Evolutionary conservation across 2,888 invertebrate genomes (phyloP).

Genomic region (Allygus modestus): DNA sequence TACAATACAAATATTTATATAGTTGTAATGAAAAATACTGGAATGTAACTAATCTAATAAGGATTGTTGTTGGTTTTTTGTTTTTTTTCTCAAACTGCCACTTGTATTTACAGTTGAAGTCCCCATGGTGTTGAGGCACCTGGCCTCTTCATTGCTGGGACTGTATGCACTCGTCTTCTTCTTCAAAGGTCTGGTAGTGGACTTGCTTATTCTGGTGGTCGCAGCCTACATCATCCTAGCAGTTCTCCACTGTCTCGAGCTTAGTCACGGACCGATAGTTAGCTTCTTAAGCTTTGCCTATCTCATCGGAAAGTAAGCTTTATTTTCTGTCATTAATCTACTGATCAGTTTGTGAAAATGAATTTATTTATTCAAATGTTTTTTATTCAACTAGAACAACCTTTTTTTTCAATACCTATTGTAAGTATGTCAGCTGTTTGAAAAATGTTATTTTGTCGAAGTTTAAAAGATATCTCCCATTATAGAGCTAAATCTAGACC

Average conservation of each 20-base stretch:
- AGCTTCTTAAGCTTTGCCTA: conserved; percentile 12
- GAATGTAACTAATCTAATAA: too few relatives aligned
- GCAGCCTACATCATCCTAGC: conserved; percentile 10
- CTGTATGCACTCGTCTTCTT: conserved; percentile 25
- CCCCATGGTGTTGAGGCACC: conserved; percentile 14
- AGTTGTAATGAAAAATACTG: too few relatives aligned
- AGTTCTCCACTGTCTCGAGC: neutral
- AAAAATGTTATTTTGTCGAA: too few relatives aligned
- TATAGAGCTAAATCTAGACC: too few relatives aligned
- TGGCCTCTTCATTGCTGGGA: conserved; percentile 20
- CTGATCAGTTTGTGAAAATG: neutral
- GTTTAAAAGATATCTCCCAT: too few relatives aligned
- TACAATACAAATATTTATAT: too few relatives aligned
- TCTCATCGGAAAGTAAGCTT: conserved; percentile 45
- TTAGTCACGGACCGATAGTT: conserved; percentile 9
- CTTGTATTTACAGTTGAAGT: conserved; percentile 1
- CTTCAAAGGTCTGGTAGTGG: conserved; percentile 27
- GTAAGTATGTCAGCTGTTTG: too few relatives aligned
- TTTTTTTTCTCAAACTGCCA: too few relatives aligned
- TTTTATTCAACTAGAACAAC: too few relatives aligned
- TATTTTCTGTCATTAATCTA: neutral
- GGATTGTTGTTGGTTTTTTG: too few relatives aligned
- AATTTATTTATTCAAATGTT: neutral
- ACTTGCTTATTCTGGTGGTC: conserved; percentile 24
- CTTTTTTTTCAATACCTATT: too few relatives aligned